Conservation (phyloP, 92 coral and sea anemone genomes). For the Plumapathes pennacea region DNA sequence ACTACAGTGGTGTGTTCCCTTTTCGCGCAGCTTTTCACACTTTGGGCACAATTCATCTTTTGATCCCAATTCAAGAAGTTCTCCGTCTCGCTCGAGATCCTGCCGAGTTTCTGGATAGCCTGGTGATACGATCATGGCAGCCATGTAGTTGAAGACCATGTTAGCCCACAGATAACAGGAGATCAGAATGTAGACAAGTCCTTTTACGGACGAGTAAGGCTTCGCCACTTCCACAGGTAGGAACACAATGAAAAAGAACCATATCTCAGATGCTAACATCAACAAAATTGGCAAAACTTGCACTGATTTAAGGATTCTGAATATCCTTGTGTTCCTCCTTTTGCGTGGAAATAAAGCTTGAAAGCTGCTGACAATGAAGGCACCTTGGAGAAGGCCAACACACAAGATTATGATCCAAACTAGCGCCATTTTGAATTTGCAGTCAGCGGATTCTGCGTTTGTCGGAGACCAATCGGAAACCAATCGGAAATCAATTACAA, state of each 20-base stretch:
- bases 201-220: slow-evolving; percentile 73
- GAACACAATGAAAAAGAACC: slow-evolving; percentile 83
- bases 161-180: slow-evolving; percentile 93
- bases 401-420: slow-evolving; percentile 76
- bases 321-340: slow-evolving; percentile 43
- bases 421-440: slow-evolving; percentile 77
- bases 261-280: slow-evolving; percentile 84
- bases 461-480: too few species aligned
- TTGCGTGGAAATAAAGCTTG: slow-evolving; percentile 84
- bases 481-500: slow-evolving; percentile 2
- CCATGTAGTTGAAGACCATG: slow-evolving; percentile 89
- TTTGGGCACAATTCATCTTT: slow-evolving; percentile 70
- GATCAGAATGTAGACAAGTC: slow-evolving; percentile 52
- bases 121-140: slow-evolving; percentile 84
- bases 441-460: too few species aligned
- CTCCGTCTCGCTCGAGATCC: slow-evolving; percentile 81
- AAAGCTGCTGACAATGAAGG: slow-evolving; percentile 79
- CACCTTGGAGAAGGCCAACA: slow-evolving; percentile 91
- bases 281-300: slow-evolving; percentile 80
- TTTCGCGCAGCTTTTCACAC: slow-evolving; percentile 75
- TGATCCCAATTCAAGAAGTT: slow-evolving; percentile 26
- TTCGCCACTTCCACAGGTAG: slow-evolving; percentile 77
- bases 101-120: slow-evolving; percentile 81
- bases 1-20: slow-evolving; percentile 92
- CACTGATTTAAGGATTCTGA: slow-evolving; percentile 58